Conservation (phyloP, 2,888 invertebrate species). For the Cordylochernes scorpioides region DNA sequence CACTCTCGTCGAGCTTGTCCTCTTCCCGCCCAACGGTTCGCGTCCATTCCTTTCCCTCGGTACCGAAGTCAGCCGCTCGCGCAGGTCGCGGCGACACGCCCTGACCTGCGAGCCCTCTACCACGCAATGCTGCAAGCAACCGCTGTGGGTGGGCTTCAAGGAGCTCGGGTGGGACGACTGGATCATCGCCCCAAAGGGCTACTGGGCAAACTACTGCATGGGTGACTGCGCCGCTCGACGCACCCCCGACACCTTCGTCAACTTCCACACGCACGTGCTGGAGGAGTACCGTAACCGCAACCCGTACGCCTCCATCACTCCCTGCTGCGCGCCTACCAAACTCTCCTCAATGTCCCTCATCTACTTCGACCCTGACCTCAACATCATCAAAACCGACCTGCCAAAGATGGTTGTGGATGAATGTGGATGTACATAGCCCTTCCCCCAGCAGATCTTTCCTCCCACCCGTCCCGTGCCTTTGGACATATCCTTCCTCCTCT, state of each 20-base stretch:
- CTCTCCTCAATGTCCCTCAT: constrained; percentile 75
- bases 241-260: constrained; percentile 52
- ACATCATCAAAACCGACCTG: constrained; percentile 71
- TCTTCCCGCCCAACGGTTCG: constrained; percentile 24
- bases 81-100: constrained; percentile 45
- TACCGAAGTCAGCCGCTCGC: constrained; percentile 36
- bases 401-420: constrained; percentile 89
- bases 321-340: constrained; percentile 71
- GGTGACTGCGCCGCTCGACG: constrained; percentile 53
- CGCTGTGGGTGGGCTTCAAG: constrained; percentile 69
- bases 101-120: constrained; percentile 38
- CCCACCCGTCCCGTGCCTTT: no score
- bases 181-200: constrained; percentile 68
- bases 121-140: constrained; percentile 53
- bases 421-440: constrained; percentile 67
- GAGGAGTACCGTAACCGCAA: constrained; percentile 47
- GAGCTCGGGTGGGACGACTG: constrained; percentile 81
- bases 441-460: no score
- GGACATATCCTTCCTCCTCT: no score
- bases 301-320: constrained; percentile 31
- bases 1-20: constrained; percentile 17
- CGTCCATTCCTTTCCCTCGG: constrained; percentile 56
- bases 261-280: constrained; percentile 67
- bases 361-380: constrained; percentile 64
- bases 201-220: constrained; percentile 76